Percentiles rank a stretch among this genome's conserved stretches.
phyloP scores from a whole-genome alignment of 1,140 invertebrate genomes.

The Drosophila athabasca region DNA sequence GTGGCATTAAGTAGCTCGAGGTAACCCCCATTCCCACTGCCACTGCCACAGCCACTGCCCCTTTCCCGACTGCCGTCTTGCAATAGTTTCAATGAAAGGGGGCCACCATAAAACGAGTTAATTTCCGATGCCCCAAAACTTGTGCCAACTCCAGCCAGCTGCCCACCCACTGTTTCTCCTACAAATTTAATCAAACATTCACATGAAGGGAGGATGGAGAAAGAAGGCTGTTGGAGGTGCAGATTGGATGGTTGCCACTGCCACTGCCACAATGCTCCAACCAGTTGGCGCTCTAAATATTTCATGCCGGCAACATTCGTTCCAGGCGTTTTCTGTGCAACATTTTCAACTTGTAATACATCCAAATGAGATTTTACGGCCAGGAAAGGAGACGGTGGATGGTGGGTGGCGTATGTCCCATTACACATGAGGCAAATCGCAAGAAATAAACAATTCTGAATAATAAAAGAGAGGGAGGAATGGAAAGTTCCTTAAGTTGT shows the following conservation, averaged over 20 bases:
- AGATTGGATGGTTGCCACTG: slow-evolving; percentile 1
- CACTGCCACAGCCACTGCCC: too few species aligned
- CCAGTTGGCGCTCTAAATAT: slow-evolving; percentile 69
- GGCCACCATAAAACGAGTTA: slow-evolving; percentile 68
- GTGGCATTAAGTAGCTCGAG: slow-evolving; percentile 45
- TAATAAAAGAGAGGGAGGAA: neutral
- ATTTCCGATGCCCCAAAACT: slow-evolving; percentile 60
- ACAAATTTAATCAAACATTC: slow-evolving; percentile 72
- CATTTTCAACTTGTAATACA: slow-evolving; percentile 70
- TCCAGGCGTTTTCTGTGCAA: slow-evolving; percentile 44
- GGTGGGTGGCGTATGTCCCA: slow-evolving; percentile 17
- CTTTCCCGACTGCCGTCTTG: neutral
- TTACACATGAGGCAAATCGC: slow-evolving; percentile 48
- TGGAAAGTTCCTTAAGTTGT: neutral
- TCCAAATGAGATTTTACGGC: slow-evolving; percentile 64
- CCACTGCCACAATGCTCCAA: slow-evolving; percentile 9
- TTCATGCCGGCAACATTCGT: slow-evolving; percentile 68
- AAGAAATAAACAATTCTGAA: slow-evolving; percentile 39
- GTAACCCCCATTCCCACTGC: neutral
- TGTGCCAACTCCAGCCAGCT: slow-evolving; percentile 1
- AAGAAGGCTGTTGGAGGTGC: neutral
- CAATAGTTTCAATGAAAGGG: slow-evolving; percentile 50
- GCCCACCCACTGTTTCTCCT: slow-evolving; percentile 3
- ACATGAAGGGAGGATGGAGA: slow-evolving; percentile 4
- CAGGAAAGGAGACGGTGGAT: neutral